A percentile compares a stretch with the other conserved stretches of the same genome.
phyloP scores from a whole-genome alignment of 2,888 invertebrate species.

The Hypselothyrea guttata region DNA sequence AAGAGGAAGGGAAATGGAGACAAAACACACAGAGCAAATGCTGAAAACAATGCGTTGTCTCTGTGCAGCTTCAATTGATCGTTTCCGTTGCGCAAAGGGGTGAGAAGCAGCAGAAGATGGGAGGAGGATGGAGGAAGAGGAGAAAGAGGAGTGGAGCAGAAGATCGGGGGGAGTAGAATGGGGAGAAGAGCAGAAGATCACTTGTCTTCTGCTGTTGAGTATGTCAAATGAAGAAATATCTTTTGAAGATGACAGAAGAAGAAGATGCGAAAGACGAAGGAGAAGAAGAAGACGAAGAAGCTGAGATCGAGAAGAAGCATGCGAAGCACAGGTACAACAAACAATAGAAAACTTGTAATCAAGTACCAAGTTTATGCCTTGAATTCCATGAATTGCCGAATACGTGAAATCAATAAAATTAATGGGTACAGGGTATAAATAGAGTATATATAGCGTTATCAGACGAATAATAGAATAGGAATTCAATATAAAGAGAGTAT shows the following conservation, averaged over 20 bases:
- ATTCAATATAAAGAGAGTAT: too few relatives aligned
- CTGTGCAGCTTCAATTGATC: slow-evolving; percentile 53
- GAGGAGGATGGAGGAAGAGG: not conserved
- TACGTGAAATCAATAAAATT: too few relatives aligned
- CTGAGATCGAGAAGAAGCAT: not conserved
- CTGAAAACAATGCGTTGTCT: slow-evolving; percentile 39
- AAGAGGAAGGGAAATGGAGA: not conserved
- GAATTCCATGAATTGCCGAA: too few relatives aligned
- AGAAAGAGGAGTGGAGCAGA: not conserved
- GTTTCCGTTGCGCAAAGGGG: slow-evolving; percentile 35
- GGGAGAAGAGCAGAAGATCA: too few relatives aligned
- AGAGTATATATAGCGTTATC: too few relatives aligned
- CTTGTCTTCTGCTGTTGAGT: too few relatives aligned
- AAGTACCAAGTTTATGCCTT: too few relatives aligned
- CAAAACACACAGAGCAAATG: too few relatives aligned
- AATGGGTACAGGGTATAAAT: too few relatives aligned
- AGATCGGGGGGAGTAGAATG: not conserved
- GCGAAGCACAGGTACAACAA: too few relatives aligned
- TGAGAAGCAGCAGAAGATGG: not conserved
- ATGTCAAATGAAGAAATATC: slow-evolving; percentile 31
- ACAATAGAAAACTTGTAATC: too few relatives aligned
- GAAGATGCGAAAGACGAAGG: not conserved
- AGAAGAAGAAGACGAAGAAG: not conserved
- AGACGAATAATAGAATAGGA: too few relatives aligned
- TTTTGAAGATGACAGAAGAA: not conserved